Evolutionary conservation across 37 sponge, comb jelly and placozoan genomes (phyloP), one percentile per base, ranked within the genome.

Genomic region (Haliclona indistincta): DNA sequence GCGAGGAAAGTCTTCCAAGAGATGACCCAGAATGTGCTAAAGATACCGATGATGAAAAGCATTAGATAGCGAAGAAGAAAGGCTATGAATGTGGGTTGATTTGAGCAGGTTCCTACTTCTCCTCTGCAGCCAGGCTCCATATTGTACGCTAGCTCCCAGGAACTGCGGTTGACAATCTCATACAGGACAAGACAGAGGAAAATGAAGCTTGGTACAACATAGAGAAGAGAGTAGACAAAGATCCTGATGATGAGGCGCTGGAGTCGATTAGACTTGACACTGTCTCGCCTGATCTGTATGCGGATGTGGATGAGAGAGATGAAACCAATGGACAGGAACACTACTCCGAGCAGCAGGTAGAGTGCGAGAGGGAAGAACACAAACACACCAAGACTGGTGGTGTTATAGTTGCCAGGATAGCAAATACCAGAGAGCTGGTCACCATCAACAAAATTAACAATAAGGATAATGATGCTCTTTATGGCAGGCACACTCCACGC

Each of bases 371-470:
- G 94, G 44, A 88, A 15, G 39, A 89, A 81, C 28, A 94, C 94
- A 78, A 91, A 86, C 28, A 86, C 84, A 22, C 80, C 91, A 13
- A 94, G 65, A 22, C 79, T 84, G 34, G 74, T 67, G 3, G 22
- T 45, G 73, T 78, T 67, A 58, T 33, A 37, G 65, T 87, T 80
- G 3, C 94, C 94, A 38, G 77, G 44, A 72, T 64, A 94, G 54
- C 94, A 94, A 6, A 94, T 44, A 19, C 94, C 91, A 5, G 87
- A 44, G 32, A 89, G 78, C 65, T 94, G 91, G 74, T 94, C 94
- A 0, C 91, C 94, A 61, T 94, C 94, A 20, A 94, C 91, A 42
- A 86, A 39, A 36, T 66, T 74, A 41, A 86, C 53, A 0, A 81
- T 76, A 34, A 94, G 49, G 33, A 81, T 70, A 23, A 91, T 61